Evolutionary conservation across 2,797 vertebrate genomes (phyloP), one percentile per base, ranked within the genome.

Genomic region (Cephalopachus bancanus): DNA sequence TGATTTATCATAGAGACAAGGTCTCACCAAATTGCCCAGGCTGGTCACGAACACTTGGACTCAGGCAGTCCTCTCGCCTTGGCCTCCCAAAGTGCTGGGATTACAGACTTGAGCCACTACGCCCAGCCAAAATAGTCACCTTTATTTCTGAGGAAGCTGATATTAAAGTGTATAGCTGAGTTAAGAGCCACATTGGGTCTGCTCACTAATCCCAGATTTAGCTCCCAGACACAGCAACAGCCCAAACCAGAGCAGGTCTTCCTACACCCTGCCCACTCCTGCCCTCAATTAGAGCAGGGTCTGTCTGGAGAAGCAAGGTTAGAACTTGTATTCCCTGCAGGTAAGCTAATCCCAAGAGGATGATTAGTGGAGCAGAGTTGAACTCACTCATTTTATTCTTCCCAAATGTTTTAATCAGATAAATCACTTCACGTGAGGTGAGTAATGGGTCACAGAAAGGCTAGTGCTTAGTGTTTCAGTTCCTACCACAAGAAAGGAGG

Each of bases 101-200:
- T 44, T 44, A 44, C 6, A 44, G 44, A 44, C 44, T 44, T 44
- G 44, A 44, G 44, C 44, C 44, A 44, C 44, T 44, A 44, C 44
- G 44, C 44, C 44, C 44, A 30, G 33, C 67, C 24, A 72, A 92
- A 53, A 60, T 19, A 80, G 37, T 83, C 30, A 20, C 30, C 28
- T 79, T 28, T 76, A 37, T 87, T 88, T 94, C 49, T 93, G 74
- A 60, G 85, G 69, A 87, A 65, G 22, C 37, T 91, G 57, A 14
- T 85, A 49, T 0, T 44, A 37, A 86, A 75, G 20, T 89, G 24
- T 74, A 5, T 69, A 64, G 51, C 67, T 49, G 37, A 91, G 28
- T 28, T 75, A 2, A 69, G 33, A 93, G 37, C 59, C 60, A 57
- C 19, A 5, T 55, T 76, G 86, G 7, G 5, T 53, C 19, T 84